phyloP scores from a whole-genome alignment of 2,797 vertebrate genomes.

The Hydrophis major region DNA sequence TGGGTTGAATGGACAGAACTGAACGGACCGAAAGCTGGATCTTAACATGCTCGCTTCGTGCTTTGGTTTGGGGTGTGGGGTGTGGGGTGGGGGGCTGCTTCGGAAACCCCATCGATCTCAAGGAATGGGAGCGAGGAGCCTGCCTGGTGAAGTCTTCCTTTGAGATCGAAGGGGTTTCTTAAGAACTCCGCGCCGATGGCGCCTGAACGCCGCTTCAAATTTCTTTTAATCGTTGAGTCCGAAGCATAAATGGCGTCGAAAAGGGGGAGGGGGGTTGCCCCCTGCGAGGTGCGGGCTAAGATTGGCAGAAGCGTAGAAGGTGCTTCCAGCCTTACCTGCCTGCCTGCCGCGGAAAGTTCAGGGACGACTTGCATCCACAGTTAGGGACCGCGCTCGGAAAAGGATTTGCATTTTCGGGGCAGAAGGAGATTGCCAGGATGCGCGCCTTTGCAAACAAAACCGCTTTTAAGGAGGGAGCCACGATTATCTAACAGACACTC shows the following conservation, averaged over 20 bases:
- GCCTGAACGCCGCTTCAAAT: no score
- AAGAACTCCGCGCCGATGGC: neutral
- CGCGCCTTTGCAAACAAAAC: neutral
- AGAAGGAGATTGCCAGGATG: neutral
- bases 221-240: neutral
- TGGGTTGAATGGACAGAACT: neutral
- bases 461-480: neutral
- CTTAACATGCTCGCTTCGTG: neutral
- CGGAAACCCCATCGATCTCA: neutral
- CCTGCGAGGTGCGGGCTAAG: neutral
- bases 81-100: rapidly evolving
- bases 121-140: neutral
- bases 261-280: neutral
- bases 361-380: neutral
- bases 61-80: no score
- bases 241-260: neutral
- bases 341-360: neutral
- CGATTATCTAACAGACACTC: neutral
- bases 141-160: neutral
- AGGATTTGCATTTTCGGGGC: neutral
- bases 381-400: neutral
- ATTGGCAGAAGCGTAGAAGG: neutral
- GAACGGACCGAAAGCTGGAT: neutral
- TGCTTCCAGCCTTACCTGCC: neutral
- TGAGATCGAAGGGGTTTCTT: neutral